These are phyloP conservation scores for Hyalella azteca DNA, from an alignment of 2,888 invertebrate genomes.

Conservation along the genomic window DNA sequence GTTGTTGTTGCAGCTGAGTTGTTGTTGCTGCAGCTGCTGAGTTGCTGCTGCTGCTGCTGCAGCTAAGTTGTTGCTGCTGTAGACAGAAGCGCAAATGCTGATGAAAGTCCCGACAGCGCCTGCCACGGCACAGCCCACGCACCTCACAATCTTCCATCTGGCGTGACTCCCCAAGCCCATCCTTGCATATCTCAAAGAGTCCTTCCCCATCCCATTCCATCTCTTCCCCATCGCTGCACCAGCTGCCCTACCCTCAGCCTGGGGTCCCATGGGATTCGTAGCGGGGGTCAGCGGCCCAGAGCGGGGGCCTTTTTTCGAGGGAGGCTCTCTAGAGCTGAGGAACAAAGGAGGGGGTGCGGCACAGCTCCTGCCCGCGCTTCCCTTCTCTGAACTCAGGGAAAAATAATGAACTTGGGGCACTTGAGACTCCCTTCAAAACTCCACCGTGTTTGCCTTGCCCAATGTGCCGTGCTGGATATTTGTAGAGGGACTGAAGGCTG, in stretches of 20 bases:
- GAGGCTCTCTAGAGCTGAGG: not conserved
- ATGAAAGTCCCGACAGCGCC: no score
- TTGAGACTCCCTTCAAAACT: not conserved
- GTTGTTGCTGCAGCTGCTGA: not conserved
- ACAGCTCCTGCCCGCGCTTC: not conserved
- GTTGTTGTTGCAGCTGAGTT: not conserved
- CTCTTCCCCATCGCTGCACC: not conserved
- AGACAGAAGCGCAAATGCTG: not conserved
- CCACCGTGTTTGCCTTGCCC: not conserved
- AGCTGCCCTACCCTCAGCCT: not conserved
- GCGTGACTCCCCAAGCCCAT: not conserved
- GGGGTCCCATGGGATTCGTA: conserved; percentile 4
- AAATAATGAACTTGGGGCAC: not conserved
- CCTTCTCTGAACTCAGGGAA: no score
- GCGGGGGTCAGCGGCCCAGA: conserved; percentile 20
- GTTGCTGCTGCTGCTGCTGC: not conserved
- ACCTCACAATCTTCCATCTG: not conserved
- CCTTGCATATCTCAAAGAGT: conserved; percentile 19
- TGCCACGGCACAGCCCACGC: not conserved
- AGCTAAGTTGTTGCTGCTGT: not conserved
- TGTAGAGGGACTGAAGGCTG: not conserved
- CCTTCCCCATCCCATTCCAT: not conserved
- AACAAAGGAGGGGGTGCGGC: conserved; percentile 12
- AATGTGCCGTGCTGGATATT: no score
- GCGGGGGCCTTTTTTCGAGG: conserved; percentile 19